These are phyloP conservation scores for Beroe forskalii DNA, from an alignment of 37 sponge, comb jelly and placozoan species.

Conservation along the genomic window DNA sequence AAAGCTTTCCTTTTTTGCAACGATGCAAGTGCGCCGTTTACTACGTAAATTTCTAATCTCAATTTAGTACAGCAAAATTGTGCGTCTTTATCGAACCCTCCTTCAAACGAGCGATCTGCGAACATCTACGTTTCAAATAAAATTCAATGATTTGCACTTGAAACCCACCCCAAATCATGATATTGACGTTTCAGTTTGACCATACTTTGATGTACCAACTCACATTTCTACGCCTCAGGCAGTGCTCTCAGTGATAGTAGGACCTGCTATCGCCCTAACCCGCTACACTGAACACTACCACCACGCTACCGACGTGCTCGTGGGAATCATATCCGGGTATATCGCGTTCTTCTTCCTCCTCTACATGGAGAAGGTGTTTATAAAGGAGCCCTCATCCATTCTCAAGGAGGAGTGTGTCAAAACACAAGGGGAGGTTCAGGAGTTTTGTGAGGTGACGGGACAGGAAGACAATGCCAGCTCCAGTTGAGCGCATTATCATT, in stretches of 20 bases:
- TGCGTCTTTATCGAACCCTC: no score
- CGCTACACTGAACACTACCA: conserved; percentile 48
- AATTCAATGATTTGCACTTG: no score
- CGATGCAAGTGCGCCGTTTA: no score
- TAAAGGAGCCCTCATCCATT: not conserved
- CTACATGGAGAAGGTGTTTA: not conserved
- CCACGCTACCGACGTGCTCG: not conserved
- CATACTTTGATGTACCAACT: no score
- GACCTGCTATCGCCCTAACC: conserved; percentile 19
- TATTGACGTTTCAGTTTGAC: no score
- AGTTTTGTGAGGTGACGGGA: not conserved
- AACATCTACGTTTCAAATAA: no score
- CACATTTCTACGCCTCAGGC: not conserved
- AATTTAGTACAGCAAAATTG: no score
- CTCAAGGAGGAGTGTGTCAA: not conserved
- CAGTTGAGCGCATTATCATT: not conserved
- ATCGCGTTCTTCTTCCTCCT: not conserved
- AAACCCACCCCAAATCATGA: no score
- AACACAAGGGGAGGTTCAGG: not conserved
- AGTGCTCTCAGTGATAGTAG: not conserved
- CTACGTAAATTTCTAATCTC: no score
- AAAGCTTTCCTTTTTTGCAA: no score
- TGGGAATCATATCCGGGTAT: conserved; percentile 3
- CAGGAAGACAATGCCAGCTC: not conserved
- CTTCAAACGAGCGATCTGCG: no score